A percentile compares a stretch with the other conserved stretches of the same genome.
phyloP scores from a whole-genome alignment of 2,888 invertebrate genomes.

The Lymantria dispar region DNA sequence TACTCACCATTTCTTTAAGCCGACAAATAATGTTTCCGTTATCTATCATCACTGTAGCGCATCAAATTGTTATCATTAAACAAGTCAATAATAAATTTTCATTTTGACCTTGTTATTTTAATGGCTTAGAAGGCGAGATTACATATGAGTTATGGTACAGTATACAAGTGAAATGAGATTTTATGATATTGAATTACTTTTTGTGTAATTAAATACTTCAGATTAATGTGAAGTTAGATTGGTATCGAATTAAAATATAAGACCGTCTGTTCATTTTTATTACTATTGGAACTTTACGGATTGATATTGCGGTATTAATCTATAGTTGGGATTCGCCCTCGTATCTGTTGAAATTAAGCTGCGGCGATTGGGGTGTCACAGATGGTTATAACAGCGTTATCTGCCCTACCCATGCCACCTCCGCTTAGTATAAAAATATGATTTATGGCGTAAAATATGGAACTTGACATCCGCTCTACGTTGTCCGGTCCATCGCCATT shows the following conservation, averaged over 20 bases:
- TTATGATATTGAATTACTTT: slow-evolving; percentile 23
- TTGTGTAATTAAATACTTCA: slow-evolving; percentile 15
- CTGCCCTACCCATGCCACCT: slow-evolving; percentile 40
- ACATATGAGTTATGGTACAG: slow-evolving; percentile 18
- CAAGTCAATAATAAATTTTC: slow-evolving; percentile 52
- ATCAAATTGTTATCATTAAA: slow-evolving; percentile 69
- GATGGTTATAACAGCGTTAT: slow-evolving; percentile 72
- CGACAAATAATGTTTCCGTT: slow-evolving; percentile 69
- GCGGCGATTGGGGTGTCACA: slow-evolving; percentile 72
- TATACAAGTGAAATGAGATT: slow-evolving; percentile 19
- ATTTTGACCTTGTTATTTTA: slow-evolving; percentile 32
- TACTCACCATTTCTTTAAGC: slow-evolving; percentile 55
- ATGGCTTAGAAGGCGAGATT: slow-evolving; percentile 26
- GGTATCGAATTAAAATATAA: slow-evolving; percentile 13
- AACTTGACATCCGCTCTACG: slow-evolving; percentile 53
- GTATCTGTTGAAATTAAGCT: slow-evolving; percentile 72
- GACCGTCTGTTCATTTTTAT: slow-evolving; percentile 29
- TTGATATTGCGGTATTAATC: slow-evolving; percentile 58
- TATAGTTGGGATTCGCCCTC: slow-evolving; percentile 62
- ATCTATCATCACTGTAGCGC: slow-evolving; percentile 70
- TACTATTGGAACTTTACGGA: slow-evolving; percentile 40
- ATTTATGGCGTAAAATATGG: slow-evolving; percentile 61
- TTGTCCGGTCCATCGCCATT: slow-evolving; percentile 35
- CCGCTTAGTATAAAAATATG: slow-evolving; percentile 71
- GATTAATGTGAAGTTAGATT: slow-evolving; percentile 15